Base-by-base conservation (phyloP, 2,113 vertebrate genomes). In the Pedionomus torquatus region DNA sequence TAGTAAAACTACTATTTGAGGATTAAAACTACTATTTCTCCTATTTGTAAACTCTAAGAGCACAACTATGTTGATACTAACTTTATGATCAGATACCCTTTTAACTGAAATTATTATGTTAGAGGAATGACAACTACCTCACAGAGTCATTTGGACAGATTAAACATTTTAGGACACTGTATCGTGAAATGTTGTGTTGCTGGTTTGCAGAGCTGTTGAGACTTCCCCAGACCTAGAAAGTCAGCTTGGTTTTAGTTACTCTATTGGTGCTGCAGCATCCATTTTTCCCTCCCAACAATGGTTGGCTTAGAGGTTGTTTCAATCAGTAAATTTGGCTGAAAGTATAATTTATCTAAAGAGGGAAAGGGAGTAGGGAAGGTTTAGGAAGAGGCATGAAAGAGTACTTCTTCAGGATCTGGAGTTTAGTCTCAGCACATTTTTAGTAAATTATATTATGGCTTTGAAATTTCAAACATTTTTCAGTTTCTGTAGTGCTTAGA, bases 391-490 rank as follows among this genome's bases (percentile, higher is more conserved):
- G 8, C 18, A 17, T 94, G 84, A 87, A 89, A 91, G 66, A 90
- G 58, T 39, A 33, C 46, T 81, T 95, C 46, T 81, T 95, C 44
- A 75, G 66, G 52, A 89, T 87, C 60, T 2, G 10, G 58, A 84
- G 44, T 78, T 94, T 52, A 79, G 17, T 70, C 83, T 92, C 30
- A 63, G 51, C 18, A 76, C 13, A 44, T 89, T 95, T 89, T 94
- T 90, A 60, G 92, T 78, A 86, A 94, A 85, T 94, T 76, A 76
- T 64, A 39, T 60, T 83, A 71, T 33, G 25, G 31, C 81, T 93
- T 94, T 33, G 83, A 90, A 88, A 83, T 78, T 83, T 91, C 58
- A 74, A 75, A 55, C 35, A 9, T 39, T 92, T 97, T 80, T 64
- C 30, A 57, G 51, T 72, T 93, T 88, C 93, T 95, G 93, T 55